A percentile compares a stretch with the other conserved stretches of the same genome.
These are phyloP conservation scores for Agapornis canus DNA, from an alignment of 2,797 vertebrate species.

Conservation along the genomic window DNA sequence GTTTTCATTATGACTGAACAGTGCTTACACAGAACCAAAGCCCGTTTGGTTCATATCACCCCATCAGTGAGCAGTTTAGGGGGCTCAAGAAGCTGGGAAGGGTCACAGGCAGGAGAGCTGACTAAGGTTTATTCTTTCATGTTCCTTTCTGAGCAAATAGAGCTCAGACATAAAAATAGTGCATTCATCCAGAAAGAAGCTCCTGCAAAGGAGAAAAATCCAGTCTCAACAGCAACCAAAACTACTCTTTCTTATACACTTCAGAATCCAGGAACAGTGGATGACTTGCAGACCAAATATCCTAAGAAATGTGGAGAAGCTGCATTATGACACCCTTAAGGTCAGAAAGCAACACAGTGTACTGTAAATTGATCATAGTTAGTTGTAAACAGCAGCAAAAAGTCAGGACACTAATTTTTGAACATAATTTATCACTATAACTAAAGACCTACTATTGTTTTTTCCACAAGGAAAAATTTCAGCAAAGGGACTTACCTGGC, in stretches of 20 bases:
- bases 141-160: not conserved
- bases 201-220: not conserved
- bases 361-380: not conserved
- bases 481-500: not conserved
- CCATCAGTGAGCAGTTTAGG: not conserved
- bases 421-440: not conserved
- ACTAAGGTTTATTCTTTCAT: not conserved
- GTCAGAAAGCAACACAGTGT: not conserved
- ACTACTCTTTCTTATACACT: accelerated
- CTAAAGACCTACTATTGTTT: not conserved
- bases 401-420: not conserved
- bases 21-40: not conserved
- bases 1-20: not conserved
- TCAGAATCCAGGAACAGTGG: not conserved
- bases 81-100: not conserved
- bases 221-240: not conserved
- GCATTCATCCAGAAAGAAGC: not conserved
- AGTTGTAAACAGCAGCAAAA: not conserved
- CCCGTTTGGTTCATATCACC: not conserved
- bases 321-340: not conserved
- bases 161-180: not conserved
- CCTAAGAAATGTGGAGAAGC: not conserved
- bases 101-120: no score
- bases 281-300: not conserved
- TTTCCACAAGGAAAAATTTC: not conserved